These are phyloP conservation scores for Eriosoma lanigerum DNA, from an alignment of 1,140 invertebrate genomes.

Conservation along the genomic window DNA sequence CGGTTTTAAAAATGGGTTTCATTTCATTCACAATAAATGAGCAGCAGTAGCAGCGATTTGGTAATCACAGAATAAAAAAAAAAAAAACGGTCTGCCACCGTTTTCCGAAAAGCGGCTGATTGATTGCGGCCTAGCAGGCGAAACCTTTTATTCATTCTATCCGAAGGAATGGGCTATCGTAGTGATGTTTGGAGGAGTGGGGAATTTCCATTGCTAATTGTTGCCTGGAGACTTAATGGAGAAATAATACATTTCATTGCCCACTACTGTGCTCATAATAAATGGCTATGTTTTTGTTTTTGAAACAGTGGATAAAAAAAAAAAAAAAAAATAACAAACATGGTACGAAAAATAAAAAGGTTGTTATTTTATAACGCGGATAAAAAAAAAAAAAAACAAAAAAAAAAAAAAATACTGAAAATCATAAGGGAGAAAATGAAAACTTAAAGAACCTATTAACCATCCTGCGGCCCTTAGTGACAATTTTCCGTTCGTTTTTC, in stretches of 20 bases:
- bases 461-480: conserved; percentile 6
- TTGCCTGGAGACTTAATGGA: conserved; percentile 10
- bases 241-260: conserved; percentile 37
- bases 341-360: background rate
- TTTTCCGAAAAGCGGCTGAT: background rate
- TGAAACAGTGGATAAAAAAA: conserved; percentile 8
- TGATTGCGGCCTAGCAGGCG: conserved; percentile 8
- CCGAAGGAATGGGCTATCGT: no score
- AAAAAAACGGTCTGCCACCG: background rate
- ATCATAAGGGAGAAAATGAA: conserved; percentile 18
- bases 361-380: background rate
- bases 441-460: conserved; percentile 42
- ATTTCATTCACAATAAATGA: no score
- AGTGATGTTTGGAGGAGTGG: no score
- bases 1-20: no score
- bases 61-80: no score
- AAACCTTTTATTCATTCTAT: background rate
- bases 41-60: background rate
- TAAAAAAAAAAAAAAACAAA: no score
- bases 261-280: background rate
- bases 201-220: conserved; percentile 20
- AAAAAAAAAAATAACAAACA: background rate
- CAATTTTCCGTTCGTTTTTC: conserved; percentile 29
- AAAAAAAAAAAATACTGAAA: background rate
- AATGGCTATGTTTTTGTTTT: conserved; percentile 44